Evolutionary conservation across 2,113 vertebrate species (phyloP), one percentile per base, ranked within the genome.

Genomic region (Phodopus roborovskii): DNA sequence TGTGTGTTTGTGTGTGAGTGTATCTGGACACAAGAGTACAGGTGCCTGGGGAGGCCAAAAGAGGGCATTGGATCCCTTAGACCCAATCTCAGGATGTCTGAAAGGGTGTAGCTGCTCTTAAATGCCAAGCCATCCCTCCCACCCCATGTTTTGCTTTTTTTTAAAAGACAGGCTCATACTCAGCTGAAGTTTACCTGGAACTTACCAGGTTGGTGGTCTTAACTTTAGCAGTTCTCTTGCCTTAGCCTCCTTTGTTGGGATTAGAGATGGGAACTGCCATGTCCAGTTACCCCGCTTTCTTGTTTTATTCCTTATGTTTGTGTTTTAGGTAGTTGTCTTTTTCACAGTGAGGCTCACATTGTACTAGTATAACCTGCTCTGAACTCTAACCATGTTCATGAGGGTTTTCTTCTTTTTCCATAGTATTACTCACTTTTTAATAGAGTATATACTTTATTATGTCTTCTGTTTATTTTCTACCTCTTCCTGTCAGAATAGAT

Each of bases 401-500:
- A 74, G 26, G 50, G 42, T 94, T 28, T 53, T 86, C 84, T 58
- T 45, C 24, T 88, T 89, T 92, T 58, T 58, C 33, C 10, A 8
- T 88, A 95, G 68, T 26, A 45, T 50, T 81, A 88, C 22, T 45
- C 13, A 39, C 7, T 94, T 94, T 33, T 1, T 94, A 33, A 91
- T 56, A 90, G 45, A 50, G 50, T 33, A 36, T n/a, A n/a, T 66
- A 19, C 73, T 92, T 62, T 78, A 64, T 88, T 33, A 39, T 84
- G 24, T 85, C 22, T 93, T 96, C 16, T 7, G 0, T 71, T 20
- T 90, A 56, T 77, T 87, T 83, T 90, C 28, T 81, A 4, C 50
- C 15, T 94, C 39, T 96, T 88, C 1, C 22, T 91, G 22, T 53
- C 73, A 95, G 70, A 96, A 26, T 12, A 94, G 10, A 12, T 92